Percentiles rank a stretch among this genome's conserved stretches.
phyloP scores from a whole-genome alignment of 2,113 vertebrate genomes.

The Stegastes partitus region DNA sequence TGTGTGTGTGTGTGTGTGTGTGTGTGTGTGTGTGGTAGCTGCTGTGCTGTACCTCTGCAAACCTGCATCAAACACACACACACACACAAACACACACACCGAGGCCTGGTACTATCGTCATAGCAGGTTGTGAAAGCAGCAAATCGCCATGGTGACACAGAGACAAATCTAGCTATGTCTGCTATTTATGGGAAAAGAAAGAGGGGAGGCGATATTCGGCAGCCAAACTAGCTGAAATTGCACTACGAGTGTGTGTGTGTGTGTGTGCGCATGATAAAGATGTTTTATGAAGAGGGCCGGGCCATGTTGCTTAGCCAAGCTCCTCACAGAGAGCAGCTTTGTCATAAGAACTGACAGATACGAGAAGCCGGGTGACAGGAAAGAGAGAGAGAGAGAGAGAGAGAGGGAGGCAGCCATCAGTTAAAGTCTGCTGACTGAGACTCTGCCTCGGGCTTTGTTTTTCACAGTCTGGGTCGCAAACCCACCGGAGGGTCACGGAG shows the following conservation, averaged over 20 bases:
- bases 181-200: slow-evolving; percentile 60
- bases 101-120: slow-evolving; percentile 33
- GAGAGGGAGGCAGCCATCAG: slow-evolving; percentile 41
- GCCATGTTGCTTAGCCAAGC: slow-evolving; percentile 60
- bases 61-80: slow-evolving; percentile 45
- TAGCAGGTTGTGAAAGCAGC: slow-evolving; percentile 55
- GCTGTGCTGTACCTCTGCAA: slow-evolving; percentile 43
- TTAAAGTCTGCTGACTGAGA: slow-evolving; percentile 52
- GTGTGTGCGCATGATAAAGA: slow-evolving; percentile 53
- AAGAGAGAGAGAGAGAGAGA: slow-evolving; percentile 25
- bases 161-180: slow-evolving; percentile 66
- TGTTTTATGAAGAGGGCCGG: slow-evolving; percentile 59
- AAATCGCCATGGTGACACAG: slow-evolving; percentile 65
- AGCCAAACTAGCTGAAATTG: slow-evolving; percentile 52
- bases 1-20: slow-evolving; percentile 13
- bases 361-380: slow-evolving; percentile 42
- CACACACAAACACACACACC: slow-evolving; percentile 24
- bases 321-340: slow-evolving; percentile 41
- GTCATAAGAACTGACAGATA: slow-evolving; percentile 68
- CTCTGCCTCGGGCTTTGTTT: slow-evolving; percentile 20
- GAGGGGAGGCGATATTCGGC: slow-evolving; percentile 27
- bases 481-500: not conserved
- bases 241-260: slow-evolving; percentile 2
- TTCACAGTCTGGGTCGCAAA: not conserved
- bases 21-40: slow-evolving; percentile 19